Evolutionary conservation across 2,113 vertebrate genomes (phyloP).

Genomic region (Trinectes maculatus): DNA sequence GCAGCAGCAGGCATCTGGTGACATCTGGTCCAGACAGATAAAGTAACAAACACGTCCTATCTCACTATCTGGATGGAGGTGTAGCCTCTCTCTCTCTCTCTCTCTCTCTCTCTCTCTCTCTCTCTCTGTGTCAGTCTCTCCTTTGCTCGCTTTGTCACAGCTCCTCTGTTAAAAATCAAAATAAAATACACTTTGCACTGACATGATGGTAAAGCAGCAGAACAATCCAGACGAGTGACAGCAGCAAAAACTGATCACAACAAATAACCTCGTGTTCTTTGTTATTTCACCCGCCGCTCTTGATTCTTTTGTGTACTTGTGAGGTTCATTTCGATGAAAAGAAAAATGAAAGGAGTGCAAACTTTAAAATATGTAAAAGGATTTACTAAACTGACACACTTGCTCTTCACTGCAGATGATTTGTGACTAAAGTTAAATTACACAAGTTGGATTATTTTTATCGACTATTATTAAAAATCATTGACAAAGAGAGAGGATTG

Average conservation of each 20-base stretch:
- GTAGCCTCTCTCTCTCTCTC: slow-evolving; percentile 29
- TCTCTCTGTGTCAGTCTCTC: neutral
- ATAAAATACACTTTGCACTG: slow-evolving; percentile 31
- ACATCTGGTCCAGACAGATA: slow-evolving; percentile 77
- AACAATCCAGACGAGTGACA: slow-evolving; percentile 4
- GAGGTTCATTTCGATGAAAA: too few relatives aligned
- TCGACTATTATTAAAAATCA: neutral
- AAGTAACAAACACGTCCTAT: slow-evolving; percentile 72
- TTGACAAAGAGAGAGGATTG: slow-evolving; percentile 1
- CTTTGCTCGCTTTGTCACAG: slow-evolving; percentile 24
- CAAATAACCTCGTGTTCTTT: neutral
- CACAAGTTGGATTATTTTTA: slow-evolving; percentile 3
- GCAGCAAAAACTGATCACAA: neutral
- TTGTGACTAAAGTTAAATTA: slow-evolving; percentile 38
- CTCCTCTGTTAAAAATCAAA: slow-evolving; percentile 25
- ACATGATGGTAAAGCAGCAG: slow-evolving; percentile 14
- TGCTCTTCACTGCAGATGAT: slow-evolving; percentile 24
- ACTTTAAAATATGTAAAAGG: neutral
- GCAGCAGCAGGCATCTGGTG: slow-evolving; percentile 67
- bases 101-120: slow-evolving; percentile 16
- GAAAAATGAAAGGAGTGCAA: neutral
- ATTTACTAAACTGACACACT: neutral
- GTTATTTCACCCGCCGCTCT: neutral
- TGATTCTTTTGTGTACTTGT: too few relatives aligned
- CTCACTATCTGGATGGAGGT: slow-evolving; percentile 53